Percentiles rank a stretch among this genome's conserved stretches.
These are phyloP conservation scores for Loriculus beryllinus DNA, from an alignment of 2,797 vertebrate species.

Conservation along the genomic window DNA sequence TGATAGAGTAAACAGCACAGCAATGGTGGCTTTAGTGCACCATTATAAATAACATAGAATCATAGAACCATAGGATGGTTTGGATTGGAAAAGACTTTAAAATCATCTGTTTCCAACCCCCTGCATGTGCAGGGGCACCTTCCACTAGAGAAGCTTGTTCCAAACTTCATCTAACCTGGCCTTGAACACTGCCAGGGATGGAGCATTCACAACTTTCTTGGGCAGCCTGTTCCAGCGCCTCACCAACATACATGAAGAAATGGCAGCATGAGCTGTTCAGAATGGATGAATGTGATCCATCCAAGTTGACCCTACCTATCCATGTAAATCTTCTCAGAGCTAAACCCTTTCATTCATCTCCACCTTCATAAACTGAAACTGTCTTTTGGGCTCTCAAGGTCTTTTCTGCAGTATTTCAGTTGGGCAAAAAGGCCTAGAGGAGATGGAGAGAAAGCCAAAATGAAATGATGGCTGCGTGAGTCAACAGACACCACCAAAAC, in stretches of 20 bases:
- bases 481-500: neutral
- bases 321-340: neutral
- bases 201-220: neutral
- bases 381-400: neutral
- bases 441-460: neutral
- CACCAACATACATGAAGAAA: neutral
- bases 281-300: neutral
- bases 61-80: neutral
- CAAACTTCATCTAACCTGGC: neutral
- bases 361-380: neutral
- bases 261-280: neutral
- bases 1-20: neutral
- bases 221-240: neutral
- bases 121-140: neutral
- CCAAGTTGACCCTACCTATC: neutral
- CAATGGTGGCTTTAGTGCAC: neutral
- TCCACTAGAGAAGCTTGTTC: neutral
- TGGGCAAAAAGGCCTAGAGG: neutral
- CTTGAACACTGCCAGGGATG: neutral
- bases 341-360: neutral
- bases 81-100: neutral
- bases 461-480: rapidly evolving
- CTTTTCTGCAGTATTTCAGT: neutral
- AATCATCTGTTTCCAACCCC: neutral
- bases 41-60: neutral